These are phyloP conservation scores for Eucidaris tribuloides DNA, from an alignment of 35 echinoderm and acorn worm species.

Conservation along the genomic window DNA sequence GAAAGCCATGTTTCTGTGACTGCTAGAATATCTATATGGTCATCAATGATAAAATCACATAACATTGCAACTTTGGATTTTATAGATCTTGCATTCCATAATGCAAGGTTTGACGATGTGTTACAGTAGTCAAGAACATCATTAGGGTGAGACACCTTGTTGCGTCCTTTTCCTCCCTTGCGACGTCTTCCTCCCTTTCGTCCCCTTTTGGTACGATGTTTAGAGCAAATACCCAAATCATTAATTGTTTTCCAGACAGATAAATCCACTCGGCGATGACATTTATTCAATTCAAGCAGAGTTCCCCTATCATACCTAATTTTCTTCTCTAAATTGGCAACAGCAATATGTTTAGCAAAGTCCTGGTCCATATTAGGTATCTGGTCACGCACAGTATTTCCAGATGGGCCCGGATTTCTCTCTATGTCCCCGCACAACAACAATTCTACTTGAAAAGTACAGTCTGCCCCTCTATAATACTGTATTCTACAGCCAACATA, in stretches of 20 bases:
- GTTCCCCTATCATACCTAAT: background rate
- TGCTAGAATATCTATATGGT: conserved; percentile 35
- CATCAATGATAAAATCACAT: conserved; percentile 41
- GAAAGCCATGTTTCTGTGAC: conserved; percentile 45
- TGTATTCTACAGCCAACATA: conserved; percentile 12
- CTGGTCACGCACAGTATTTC: background rate
- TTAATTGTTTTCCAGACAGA: conserved; percentile 6
- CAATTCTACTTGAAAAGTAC: conserved; percentile 7
- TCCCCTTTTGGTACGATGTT: background rate
- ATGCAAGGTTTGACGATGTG: background rate
- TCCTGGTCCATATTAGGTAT: background rate
- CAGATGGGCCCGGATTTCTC: conserved; percentile 4
- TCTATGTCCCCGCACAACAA: conserved; percentile 6
- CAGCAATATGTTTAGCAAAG: background rate
- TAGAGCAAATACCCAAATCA: background rate
- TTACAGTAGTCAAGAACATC: background rate
- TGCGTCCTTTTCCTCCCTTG: background rate
- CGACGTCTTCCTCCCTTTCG: background rate
- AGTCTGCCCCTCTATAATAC: background rate
- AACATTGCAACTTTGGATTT: conserved; percentile 25
- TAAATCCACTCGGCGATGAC: background rate
- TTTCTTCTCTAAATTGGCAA: background rate
- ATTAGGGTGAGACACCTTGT: background rate
- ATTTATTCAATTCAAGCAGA: background rate
- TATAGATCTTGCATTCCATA: background rate